Evolutionary conservation across 2,113 vertebrate genomes (phyloP), one percentile per base, ranked within the genome.

Genomic region (Lathamus discolor): DNA sequence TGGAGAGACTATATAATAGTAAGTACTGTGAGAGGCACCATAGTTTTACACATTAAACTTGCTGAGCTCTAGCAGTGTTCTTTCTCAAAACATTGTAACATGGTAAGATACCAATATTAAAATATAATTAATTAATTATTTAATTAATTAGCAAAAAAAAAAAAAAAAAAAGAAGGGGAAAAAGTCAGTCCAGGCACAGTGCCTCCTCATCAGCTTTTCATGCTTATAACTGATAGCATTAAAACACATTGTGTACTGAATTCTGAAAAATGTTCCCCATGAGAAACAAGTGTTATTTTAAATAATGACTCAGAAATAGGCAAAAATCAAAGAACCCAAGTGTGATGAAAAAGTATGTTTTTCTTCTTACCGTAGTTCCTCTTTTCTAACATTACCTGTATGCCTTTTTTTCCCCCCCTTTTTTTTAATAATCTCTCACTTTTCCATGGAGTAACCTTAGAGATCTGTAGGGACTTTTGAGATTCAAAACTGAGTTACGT

Each of bases 101-200:
- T 27, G 44, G 35, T 28, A 52, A 86, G 83, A 61, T 8, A 37
- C 23, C 0, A 1, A 49, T 28, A 12, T 51, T 61, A 55, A 49
- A 49, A 20, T 37, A 33, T 6, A 35, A 19, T 28, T 11, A 24
- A 23, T 48, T 44, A 52, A 14, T 63, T 81, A n/a, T 28, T 31
- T 76, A 43, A 14, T 13, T 70, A 16, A 41, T 66, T 62, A 69
- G 24, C 0, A 46, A 86, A 69, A 64, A 46, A 8, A 2, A 64
- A 8, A 2, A 41, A 69, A 64, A 46, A 8, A 2, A 64, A 46
- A 8, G 2, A 41, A 2, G 7, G n/a, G 4, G 3, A 63, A 17
- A 54, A 74, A 55, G 43, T 33, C 11, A 46, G 1, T 69, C 39
- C 29, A 37, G 19, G 20, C 6, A 33, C 4, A 39, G 10, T n/a